Evolutionary conservation across 2,113 vertebrate species (phyloP), one percentile per base, ranked within the genome.

Genomic region (Gobiocypris rarus): DNA sequence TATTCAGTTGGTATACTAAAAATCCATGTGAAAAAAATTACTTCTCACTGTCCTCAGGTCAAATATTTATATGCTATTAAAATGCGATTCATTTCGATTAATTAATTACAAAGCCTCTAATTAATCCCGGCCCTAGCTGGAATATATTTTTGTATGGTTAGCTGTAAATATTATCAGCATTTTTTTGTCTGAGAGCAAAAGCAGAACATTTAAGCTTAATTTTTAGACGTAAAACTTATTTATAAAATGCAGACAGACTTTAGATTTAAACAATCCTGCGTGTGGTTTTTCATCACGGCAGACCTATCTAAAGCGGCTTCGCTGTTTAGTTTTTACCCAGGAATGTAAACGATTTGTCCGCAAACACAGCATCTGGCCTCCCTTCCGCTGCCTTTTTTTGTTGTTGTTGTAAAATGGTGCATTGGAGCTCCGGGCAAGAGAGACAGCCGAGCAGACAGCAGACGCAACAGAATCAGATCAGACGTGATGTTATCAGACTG

Each of bases 401-500:
- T n/a, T 83, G 28, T 58, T 83, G 52, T 28, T 31, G 73, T 79
- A 80, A 78, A 69, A 70, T 69, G 59, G 59, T 77, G 74, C 76
- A 77, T 63, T 58, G 61, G 61, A 70, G 45, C 75, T 84, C 61
- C 28, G 75, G 10, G 63, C 34, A 75, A 78, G 63, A 43, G 75
- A 78, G 83, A 67, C 83, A 26, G 80, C 56, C 38, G 61, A 61
- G 74, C 69, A 67, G 86, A 84, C 83, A 76, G 73, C 75, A 87
- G 86, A 87, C 86, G 73, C 81, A 85, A 87, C 84, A 86, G 69
- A 56, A 56, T 73, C 69, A 80, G 48, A 41, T 65, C 82, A 85
- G 59, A 73, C 82, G 71, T 80, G 87, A 88, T 86, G 56, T 84
- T 86, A 87, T 88, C 87, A 86, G 63, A 74, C 77, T 41, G 59